phyloP scores from a whole-genome alignment of 2,113 vertebrate genomes.

The Cyrtonyx montezumae region DNA sequence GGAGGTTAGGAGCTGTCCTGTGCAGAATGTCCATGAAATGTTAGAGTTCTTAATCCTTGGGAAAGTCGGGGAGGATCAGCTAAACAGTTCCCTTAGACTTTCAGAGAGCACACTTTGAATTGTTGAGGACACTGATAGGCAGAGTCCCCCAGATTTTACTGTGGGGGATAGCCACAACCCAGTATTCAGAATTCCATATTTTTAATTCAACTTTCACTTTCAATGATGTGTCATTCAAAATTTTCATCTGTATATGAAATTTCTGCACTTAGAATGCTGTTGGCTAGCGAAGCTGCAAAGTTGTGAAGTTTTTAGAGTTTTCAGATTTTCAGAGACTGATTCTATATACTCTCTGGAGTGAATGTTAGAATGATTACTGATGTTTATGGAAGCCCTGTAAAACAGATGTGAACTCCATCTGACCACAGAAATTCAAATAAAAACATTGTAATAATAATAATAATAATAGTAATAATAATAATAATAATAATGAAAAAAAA shows the following conservation, averaged over 20 bases:
- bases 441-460: too few relatives aligned
- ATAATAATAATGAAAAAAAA: neutral
- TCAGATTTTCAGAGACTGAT: neutral
- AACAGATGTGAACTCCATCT: neutral
- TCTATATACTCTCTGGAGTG: neutral
- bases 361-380: neutral
- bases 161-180: too few relatives aligned
- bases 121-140: too few relatives aligned
- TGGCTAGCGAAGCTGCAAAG: neutral
- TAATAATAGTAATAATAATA: too few relatives aligned
- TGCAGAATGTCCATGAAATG: too few relatives aligned
- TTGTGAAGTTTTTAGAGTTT: neutral
- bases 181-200: too few relatives aligned
- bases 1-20: too few relatives aligned
- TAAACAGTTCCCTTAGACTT: too few relatives aligned
- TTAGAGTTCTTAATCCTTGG: too few relatives aligned
- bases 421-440: neutral
- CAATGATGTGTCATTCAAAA: neutral
- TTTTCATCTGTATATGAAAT: neutral
- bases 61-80: too few relatives aligned
- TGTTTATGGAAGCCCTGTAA: neutral
- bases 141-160: too few relatives aligned
- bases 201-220: neutral
- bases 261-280: neutral
- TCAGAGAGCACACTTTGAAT: too few relatives aligned